These are phyloP conservation scores for Tenualosa ilisha DNA, from an alignment of 2,797 vertebrate genomes.

Conservation along the genomic window DNA sequence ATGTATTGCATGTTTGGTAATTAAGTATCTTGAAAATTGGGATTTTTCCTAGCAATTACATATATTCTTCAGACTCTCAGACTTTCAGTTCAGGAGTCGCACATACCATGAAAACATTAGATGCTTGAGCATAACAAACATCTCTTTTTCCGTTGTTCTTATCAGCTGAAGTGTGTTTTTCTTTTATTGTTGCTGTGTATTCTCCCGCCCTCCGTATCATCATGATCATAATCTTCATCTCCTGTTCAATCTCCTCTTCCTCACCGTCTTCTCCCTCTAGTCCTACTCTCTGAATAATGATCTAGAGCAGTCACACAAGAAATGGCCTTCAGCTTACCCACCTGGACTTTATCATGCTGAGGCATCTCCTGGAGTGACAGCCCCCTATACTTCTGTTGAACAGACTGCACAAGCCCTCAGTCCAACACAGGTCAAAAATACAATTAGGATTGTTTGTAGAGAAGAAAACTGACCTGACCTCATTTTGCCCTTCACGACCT, in stretches of 20 bases:
- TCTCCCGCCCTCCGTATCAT: neutral
- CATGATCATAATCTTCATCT: neutral
- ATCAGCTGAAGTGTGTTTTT: neutral
- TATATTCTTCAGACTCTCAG: too few species aligned
- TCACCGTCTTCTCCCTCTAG: neutral
- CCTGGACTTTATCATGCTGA: neutral
- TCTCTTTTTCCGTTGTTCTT: neutral
- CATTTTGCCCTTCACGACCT: neutral
- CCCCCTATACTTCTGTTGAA: neutral
- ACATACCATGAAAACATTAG: neutral
- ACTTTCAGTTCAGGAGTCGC: neutral
- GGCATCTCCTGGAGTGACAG: neutral
- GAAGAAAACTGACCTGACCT: neutral
- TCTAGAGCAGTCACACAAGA: neutral
- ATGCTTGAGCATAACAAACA: neutral
- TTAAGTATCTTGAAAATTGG: neutral
- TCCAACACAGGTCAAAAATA: neutral
- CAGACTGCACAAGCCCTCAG: neutral
- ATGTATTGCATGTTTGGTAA: neutral
- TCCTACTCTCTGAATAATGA: slow-evolving; percentile 11
- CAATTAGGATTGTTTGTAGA: neutral
- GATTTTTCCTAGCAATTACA: too few species aligned
- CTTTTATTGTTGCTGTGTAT: neutral
- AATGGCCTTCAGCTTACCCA: neutral
- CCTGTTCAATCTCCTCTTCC: neutral